Evolutionary conservation across 2,888 invertebrate species (phyloP), one percentile per base, ranked within the genome.

Genomic region (Rhopalosiphum nymphaeae): DNA sequence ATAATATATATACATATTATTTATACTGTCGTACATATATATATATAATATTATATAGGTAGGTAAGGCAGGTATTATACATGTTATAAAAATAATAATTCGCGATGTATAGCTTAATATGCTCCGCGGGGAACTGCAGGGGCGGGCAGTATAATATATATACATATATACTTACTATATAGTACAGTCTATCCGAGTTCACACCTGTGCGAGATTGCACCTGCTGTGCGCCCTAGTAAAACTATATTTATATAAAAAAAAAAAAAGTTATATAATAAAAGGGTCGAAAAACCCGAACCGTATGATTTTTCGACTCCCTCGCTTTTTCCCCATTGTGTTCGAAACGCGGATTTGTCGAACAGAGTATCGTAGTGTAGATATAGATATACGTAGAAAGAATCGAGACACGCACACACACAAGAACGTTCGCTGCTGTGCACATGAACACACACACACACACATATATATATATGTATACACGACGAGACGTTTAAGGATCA

Each of bases 251-350:
- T 90, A 36, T 46, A 56, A 44, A 53, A 91, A 78, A 90, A 90
- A 36, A 84, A 91, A 57, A 61, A 57, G 42, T 91, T 91, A 44
- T 91, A 89, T 44, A 49, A 88, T 92, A 92, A 94, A 90, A 94
- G 93, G 93, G 90, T 94, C 93, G 93, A 94, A 94, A 94, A 94
- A 90, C 90, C 49, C 57, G 93, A 90, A 90, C 93, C 93, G 93
- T 94, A 94, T 94, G 93, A 94, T 94, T 94, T 94, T 94, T 94
- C 93, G 93, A 94, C 93, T 94, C 93, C 93, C 90, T 94, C 90
- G 90, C 57, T 89, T 89, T 57, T 56, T 13, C 61, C 53, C 56
- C 21, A 86, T 94, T 94, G 90, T 94, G 49, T 94, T 89, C 7
- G 25, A 86, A 94, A 85, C 93, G 93, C 93, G 90, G 93, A 91